Evolutionary conservation across 2,888 invertebrate genomes (phyloP), one percentile per base, ranked within the genome.

Genomic region (Neria commutata): DNA sequence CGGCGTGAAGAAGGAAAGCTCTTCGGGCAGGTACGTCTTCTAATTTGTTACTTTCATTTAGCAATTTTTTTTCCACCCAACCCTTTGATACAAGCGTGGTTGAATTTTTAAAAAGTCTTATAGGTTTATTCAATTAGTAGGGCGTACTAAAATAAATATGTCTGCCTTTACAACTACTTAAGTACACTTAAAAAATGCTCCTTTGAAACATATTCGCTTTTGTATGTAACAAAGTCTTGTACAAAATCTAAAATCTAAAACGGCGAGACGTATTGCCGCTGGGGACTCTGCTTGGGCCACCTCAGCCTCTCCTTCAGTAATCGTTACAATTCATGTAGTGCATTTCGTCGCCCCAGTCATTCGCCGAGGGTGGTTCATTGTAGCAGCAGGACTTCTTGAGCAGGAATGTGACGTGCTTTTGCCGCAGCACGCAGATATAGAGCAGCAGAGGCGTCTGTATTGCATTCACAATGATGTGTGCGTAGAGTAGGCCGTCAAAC

Each of bases 311-410:
- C n/a, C 26, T 47, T 71, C 65, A 79, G 66, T 79, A 80, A 66
- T 81, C 77, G 62, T 76, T 78, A 16, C 90, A 89, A 73, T 92
- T 92, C 88, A 93, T 92, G 63, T 92, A 91, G 54, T 91, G 89
- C 90, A 93, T 89, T 83, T 94, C 93, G 73, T 93, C 93, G 0
- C 93, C 93, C 92, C 92, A 93, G 73, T 93, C 92, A n/a, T 87
- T 86, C 0, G 87, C 85, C 2, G 89, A 88, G 25, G 89, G 86
- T 0, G 89, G 89, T 64, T 91, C 88, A 29, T 87, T 87, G 74
- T 90, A 90, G 71, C 91, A 91, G 80, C 92, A 93, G 54, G 90
- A 89, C 80, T 93, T 92, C 61, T 89, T 86, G 48, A 93, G 80
- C 56, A 93, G 82, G 80, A 89, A 92, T 8, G 88, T 89, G 1